phyloP scores from a whole-genome alignment of 2,888 invertebrate genomes.

The Dynastes grantii region DNA sequence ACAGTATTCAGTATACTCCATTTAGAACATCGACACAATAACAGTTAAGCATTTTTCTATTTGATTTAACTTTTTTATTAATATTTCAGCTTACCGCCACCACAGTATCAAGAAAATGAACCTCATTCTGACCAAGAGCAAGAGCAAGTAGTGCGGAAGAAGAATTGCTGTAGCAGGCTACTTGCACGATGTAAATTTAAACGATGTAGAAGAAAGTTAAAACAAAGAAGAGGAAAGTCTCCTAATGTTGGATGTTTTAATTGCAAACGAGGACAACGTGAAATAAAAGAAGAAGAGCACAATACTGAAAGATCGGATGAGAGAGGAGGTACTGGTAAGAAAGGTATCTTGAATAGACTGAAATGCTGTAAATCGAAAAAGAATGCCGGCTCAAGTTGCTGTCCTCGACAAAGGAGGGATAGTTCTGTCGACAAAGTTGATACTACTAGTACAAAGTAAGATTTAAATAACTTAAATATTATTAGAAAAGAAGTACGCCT shows the following conservation, averaged over 20 bases:
- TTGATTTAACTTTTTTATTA: conserved; percentile 1
- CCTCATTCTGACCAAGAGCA: conserved; percentile 56
- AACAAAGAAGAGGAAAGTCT: conserved; percentile 43
- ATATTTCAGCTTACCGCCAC: conserved; percentile 58
- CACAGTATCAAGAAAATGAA: conserved; percentile 54
- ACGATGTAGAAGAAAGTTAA: conserved; percentile 58
- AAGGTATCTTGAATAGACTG: conserved; percentile 63
- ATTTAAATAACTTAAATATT: conserved; percentile 36
- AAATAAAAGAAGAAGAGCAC: conserved; percentile 62
- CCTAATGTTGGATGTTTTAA: conserved; percentile 69
- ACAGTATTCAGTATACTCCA: too few relatives aligned
- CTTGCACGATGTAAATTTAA: conserved; percentile 61
- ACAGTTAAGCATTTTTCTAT: neutral
- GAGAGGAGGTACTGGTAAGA: conserved; percentile 69
- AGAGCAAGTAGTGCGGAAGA: conserved; percentile 49
- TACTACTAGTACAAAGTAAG: conserved; percentile 67
- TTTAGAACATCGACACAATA: too few relatives aligned
- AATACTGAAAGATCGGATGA: conserved; percentile 51
- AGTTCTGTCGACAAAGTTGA: conserved; percentile 73
- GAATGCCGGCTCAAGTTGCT: conserved; percentile 71
- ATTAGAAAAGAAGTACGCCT: neutral
- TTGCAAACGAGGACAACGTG: conserved; percentile 67
- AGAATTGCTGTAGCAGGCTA: conserved; percentile 55
- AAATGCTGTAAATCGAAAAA: conserved; percentile 70
- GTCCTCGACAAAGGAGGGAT: conserved; percentile 66